Conservation (phyloP, 1,140 invertebrate species). For the Kradibia gibbosae region DNA sequence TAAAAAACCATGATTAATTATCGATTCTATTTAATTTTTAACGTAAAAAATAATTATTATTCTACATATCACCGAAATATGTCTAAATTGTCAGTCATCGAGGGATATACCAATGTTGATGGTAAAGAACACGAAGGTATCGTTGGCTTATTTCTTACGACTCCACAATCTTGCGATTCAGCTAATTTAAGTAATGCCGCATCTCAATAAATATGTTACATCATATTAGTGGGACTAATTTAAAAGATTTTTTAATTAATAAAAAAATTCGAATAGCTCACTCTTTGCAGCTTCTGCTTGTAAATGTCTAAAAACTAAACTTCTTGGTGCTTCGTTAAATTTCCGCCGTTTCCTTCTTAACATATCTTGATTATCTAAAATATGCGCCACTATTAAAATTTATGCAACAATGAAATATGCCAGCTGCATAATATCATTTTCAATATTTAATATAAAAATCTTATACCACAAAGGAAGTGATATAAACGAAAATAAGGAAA, state of each 20-base stretch:
- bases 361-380: slow-evolving; percentile 13
- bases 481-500: no score
- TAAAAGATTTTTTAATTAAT: not conserved
- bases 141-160: not conserved
- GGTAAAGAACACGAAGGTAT: not conserved
- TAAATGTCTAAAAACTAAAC: slow-evolving; percentile 18
- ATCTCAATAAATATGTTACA: not conserved
- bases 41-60: not conserved
- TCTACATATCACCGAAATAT: not conserved
- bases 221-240: not conserved
- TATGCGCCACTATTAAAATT: not conserved
- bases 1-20: not conserved
- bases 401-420: not conserved
- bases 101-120: not conserved
- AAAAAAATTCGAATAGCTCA: not conserved
- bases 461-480: no score
- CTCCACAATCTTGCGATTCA: not conserved
- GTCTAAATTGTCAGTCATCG: not conserved
- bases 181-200: slow-evolving; percentile 15
- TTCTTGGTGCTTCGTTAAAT: slow-evolving; percentile 24
- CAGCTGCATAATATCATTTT: no score
- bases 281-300: slow-evolving; percentile 53
- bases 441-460: no score
- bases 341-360: slow-evolving; percentile 1
- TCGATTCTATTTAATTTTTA: not conserved